phyloP scores from a whole-genome alignment of 2,113 vertebrate genomes.

The Cygnus buccinator region DNA sequence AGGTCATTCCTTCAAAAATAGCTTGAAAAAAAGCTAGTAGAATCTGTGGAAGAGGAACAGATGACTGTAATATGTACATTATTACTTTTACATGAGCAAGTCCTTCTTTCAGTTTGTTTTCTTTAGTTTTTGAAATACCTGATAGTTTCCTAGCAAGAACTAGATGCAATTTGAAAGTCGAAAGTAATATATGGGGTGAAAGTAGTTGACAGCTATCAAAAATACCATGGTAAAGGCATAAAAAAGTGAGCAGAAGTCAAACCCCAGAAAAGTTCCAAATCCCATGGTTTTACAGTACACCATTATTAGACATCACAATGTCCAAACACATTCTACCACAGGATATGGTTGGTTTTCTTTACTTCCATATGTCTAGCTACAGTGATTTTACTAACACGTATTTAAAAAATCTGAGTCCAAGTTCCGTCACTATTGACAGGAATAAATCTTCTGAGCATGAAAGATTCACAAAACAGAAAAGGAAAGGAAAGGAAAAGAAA shows the following conservation, averaged over 20 bases:
- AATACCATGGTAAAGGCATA: not conserved
- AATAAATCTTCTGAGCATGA: not conserved
- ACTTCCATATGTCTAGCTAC: not conserved
- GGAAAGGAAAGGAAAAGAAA: not conserved
- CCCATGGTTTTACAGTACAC: not conserved
- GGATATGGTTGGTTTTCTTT: not conserved
- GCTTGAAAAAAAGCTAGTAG: not conserved
- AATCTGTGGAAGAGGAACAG: not conserved
- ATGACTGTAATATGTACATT: not conserved
- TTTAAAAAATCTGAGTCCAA: not conserved
- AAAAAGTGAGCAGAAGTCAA: not conserved
- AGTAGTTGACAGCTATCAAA: too few relatives aligned
- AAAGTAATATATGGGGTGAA: not conserved
- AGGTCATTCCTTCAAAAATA: not conserved
- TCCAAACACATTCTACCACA: not conserved
- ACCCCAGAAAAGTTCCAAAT: not conserved
- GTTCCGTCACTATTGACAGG: not conserved
- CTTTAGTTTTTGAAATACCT: not conserved
- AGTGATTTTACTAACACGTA: not conserved
- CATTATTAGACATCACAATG: not conserved
- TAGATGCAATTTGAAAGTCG: not conserved
- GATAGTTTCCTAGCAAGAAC: not conserved
- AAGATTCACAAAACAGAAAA: not conserved
- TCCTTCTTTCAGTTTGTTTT: not conserved
- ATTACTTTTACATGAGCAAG: not conserved